Conservation (phyloP, 2,888 invertebrate genomes). For the Sinodicranocentrus sp. region DNA sequence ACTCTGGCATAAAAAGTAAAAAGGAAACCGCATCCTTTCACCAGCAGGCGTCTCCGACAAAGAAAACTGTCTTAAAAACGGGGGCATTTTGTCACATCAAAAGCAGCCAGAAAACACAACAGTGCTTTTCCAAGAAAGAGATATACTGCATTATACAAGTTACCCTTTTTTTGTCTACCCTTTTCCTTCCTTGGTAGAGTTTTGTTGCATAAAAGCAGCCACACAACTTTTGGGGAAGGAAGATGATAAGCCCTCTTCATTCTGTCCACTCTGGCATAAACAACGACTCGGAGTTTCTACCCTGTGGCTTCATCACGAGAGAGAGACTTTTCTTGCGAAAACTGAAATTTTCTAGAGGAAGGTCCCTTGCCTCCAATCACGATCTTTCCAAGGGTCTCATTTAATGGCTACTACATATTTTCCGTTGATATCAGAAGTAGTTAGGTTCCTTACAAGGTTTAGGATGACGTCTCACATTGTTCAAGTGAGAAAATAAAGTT, state of each 20-base stretch:
- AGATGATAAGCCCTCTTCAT: background rate
- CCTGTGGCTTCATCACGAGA: background rate
- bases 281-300: background rate
- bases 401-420: background rate
- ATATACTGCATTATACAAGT: no score
- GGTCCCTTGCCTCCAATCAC: slow-evolving; percentile 18
- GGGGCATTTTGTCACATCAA: background rate
- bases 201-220: background rate
- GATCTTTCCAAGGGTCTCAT: background rate
- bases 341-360: background rate
- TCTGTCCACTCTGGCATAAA: background rate
- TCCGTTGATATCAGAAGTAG: no score
- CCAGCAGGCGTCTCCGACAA: background rate
- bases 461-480: no score
- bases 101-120: no score
- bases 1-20: background rate
- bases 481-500: background rate
- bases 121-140: no score
- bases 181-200: background rate
- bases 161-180: background rate
- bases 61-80: no score
- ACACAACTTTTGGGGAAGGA: background rate
- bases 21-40: background rate
- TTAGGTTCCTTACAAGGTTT: no score
- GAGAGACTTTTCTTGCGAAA: no score